A percentile compares a stretch with the other conserved stretches of the same genome.
phyloP scores from a whole-genome alignment of 2,888 invertebrate species.

The Eupeodes latifasciatus region DNA sequence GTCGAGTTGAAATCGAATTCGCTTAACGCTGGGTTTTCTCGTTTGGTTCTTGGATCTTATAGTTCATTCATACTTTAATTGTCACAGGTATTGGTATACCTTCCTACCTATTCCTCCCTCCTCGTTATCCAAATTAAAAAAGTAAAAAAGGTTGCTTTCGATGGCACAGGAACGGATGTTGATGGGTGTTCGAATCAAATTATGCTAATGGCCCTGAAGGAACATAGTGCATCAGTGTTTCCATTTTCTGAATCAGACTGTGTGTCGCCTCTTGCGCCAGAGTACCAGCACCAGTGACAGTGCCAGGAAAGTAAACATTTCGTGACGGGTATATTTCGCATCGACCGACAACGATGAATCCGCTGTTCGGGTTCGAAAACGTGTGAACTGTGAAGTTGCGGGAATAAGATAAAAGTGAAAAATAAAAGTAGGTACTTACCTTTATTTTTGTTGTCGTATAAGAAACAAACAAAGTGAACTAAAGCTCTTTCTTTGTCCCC shows the following conservation, averaged over 20 bases:
- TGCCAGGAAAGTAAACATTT: constrained; percentile 47
- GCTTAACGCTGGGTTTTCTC: constrained; percentile 37
- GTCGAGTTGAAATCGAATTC: constrained; percentile 72
- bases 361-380: constrained; percentile 32
- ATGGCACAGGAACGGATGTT: constrained; percentile 59
- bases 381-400: constrained; percentile 45
- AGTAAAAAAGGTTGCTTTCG: not conserved
- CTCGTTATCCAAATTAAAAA: not conserved
- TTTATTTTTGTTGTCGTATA: not conserved
- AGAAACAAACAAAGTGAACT: constrained; percentile 29
- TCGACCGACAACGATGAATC: constrained; percentile 15
- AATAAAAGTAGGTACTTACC: not conserved
- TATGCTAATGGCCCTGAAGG: constrained; percentile 65
- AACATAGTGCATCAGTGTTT: constrained; percentile 43
- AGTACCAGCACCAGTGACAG: not conserved
- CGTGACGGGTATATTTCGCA: constrained; percentile 35
- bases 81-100: constrained; percentile 1
- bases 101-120: not conserved
- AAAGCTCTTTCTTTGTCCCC: constrained; percentile 15
- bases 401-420: not conserved
- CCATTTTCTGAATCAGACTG: constrained; percentile 48
- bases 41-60: constrained; percentile 1
- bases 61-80: constrained; percentile 22
- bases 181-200: constrained; percentile 67
- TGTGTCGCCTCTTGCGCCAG: constrained; percentile 56